Evolutionary conservation across 2,113 vertebrate genomes (phyloP).

Genomic region (Triplophysa tibetana): DNA sequence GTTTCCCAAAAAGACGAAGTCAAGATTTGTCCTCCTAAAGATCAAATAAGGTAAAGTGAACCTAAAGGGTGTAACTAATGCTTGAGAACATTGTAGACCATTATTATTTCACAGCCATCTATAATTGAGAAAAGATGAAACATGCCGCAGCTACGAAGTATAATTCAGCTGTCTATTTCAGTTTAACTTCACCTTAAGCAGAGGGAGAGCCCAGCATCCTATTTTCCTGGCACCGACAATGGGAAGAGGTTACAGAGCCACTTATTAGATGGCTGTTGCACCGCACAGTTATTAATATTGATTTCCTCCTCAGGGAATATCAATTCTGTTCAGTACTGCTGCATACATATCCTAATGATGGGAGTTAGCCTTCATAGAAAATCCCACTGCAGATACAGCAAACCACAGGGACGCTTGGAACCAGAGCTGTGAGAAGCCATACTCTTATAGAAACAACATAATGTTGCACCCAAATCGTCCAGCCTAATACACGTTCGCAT

Average conservation of each 20-base stretch:
- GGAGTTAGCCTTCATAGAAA: constrained; percentile 64
- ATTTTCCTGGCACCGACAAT: constrained; percentile 30
- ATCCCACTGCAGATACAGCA: constrained; percentile 57
- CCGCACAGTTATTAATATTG: constrained; percentile 74
- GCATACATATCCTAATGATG: constrained; percentile 56
- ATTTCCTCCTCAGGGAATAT: constrained; percentile 72
- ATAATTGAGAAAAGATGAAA: background rate
- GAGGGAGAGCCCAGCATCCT: constrained; percentile 7
- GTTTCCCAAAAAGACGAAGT: background rate
- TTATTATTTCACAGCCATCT: constrained; percentile 31
- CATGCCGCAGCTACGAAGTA: background rate
- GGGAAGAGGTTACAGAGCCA: constrained; percentile 41
- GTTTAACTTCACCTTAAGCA: constrained; percentile 25
- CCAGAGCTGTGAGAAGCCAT: constrained; percentile 7
- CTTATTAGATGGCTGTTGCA: constrained; percentile 67
- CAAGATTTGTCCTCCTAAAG: background rate
- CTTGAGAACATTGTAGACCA: background rate
- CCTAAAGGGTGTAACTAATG: background rate
- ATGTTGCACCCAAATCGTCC: constrained; percentile 1
- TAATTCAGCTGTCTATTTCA: constrained; percentile 35
- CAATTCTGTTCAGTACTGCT: constrained; percentile 72
- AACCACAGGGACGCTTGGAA: constrained; percentile 15
- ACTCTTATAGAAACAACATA: constrained; percentile 43
- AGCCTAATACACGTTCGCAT: background rate
- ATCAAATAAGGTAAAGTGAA: constrained; percentile 6